Base-by-base conservation (phyloP, 2,888 invertebrate species). In the Papilio demoleus region DNA sequence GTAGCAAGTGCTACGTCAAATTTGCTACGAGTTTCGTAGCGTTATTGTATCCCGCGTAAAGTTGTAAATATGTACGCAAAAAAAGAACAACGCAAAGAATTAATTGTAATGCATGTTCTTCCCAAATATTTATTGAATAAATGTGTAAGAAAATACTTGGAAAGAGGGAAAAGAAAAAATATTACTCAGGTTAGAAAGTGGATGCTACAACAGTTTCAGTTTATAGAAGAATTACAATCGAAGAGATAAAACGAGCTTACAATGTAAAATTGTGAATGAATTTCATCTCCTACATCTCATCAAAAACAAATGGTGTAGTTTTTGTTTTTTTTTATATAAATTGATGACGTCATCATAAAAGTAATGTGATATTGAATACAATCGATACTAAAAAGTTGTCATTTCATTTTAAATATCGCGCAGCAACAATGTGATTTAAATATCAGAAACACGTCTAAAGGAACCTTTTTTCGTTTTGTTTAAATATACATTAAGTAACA, bases 1-100 rank as follows among this genome's bases (percentile, higher is more conserved):
- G 89, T 88, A 89, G 88, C 86, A 77, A 69, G 71, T 78, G 87
- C 88, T 88, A 87, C 87, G 85, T 63, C 45, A 72, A 72, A 70
- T 70, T 70, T 73, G 86, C 89, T 90, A 89, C 90, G 89, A 79
- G 62, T 58, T 24, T 74, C 87, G 88, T 89, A 90, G 89, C 85
- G 77, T 45, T 68, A 65, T n/a, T 17, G n/a, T 27, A 31, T 19
- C 14, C 34, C 6, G 34, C n/a, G 27, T 56, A 64, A 36, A 27
- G 14, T n/a, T 34, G 64, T 59, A 27, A 45, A 50, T 9, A 58
- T 19, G 34, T 58, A 42, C 14, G 59, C 58, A 38, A 6, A 47
- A 59, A n/a, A 2, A 59, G 19, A 4, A 60, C 38, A 60, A 50
- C n/a, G 12, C n/a, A 22, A n/a, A n/a, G n/a, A 14, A 31, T 45